These are phyloP conservation scores for Chrysemys picta DNA, from an alignment of 2,113 vertebrate genomes.

Conservation along the genomic window DNA sequence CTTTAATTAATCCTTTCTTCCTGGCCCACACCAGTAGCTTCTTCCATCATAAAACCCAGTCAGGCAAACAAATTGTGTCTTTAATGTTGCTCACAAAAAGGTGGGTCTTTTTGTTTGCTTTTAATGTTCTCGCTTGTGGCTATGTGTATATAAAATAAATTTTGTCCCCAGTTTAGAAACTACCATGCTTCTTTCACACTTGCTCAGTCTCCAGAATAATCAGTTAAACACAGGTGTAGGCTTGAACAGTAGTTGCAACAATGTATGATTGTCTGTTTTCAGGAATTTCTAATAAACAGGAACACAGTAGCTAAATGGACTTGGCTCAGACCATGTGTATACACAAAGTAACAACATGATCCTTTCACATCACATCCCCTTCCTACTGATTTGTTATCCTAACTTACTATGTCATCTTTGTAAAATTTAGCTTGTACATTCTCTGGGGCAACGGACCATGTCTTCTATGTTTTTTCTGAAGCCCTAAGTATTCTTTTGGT, in stretches of 20 bases:
- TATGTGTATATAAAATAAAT: neutral
- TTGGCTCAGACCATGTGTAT: neutral
- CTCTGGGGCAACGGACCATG: neutral
- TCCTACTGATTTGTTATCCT: neutral
- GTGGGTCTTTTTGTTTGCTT: neutral
- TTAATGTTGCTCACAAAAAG: neutral
- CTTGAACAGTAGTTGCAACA: neutral
- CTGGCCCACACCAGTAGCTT: neutral
- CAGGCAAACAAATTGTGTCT: rapidly evolving
- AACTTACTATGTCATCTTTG: neutral
- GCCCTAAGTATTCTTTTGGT: neutral
- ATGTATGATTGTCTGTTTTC: neutral
- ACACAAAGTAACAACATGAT: neutral
- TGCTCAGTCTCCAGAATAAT: neutral
- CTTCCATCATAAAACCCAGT: neutral
- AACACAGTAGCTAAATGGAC: neutral
- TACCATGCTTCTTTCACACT: neutral
- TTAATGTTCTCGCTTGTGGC: neutral
- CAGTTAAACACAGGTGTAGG: neutral
- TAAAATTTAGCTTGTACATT: neutral
- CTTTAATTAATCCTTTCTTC: neutral
- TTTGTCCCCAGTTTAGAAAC: neutral
- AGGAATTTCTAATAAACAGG: neutral
- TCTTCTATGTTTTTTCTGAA: neutral
- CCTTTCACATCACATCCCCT: neutral